Evolutionary conservation across 1,140 invertebrate genomes (phyloP), one percentile per base, ranked within the genome.

Genomic region (Carcinoscorpius rotundicauda): DNA sequence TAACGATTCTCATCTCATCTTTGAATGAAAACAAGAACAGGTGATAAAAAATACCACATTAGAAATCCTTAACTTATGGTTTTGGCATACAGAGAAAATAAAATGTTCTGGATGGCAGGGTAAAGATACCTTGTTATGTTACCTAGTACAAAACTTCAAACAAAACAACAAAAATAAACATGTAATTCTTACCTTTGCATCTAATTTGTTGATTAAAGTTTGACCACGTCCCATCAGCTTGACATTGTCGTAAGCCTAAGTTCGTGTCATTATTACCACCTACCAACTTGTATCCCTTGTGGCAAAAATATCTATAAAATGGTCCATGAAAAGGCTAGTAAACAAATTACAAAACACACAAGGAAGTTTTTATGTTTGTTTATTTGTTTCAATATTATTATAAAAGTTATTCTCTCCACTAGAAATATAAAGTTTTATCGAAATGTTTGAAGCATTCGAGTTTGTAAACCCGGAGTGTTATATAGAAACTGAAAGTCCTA

Each of bases 271-370:
- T 60, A 8, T 48, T 49, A 52, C n/a, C n/a, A 5, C 51, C 10
- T 58, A 50, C 48, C 52, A 66, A 53, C 53, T 49, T 66, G 11
- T 59, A 66, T 6, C 65, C 65, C 56, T 60, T 49, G 49, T 8
- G 49, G 49, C 65, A 66, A 29, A 62, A 60, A 55, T 66, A 66
- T 51, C 65, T 66, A 51, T 3, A 49, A 66, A 4, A 62, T n/a
- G n/a, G n/a, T 55, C 8, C 11, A 52, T 57, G 10, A 60, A 29
- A 6, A 9, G 8, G 48, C 3, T 5, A 5, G 10, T 49, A 6
- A 60, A 6, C 49, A 49, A 6, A 49, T 11, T 11, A 6, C 48
- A 48, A 5, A 48, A 29, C 8, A 61, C 5, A 8, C 4, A 51
- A 61, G 29, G 29, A 29, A 29, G 29, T 29, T 29, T 29, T 29